A percentile compares a stretch with the other conserved stretches of the same genome.
Conservation (phyloP, 2,888 invertebrate species). For the Drosophila dives region DNA sequence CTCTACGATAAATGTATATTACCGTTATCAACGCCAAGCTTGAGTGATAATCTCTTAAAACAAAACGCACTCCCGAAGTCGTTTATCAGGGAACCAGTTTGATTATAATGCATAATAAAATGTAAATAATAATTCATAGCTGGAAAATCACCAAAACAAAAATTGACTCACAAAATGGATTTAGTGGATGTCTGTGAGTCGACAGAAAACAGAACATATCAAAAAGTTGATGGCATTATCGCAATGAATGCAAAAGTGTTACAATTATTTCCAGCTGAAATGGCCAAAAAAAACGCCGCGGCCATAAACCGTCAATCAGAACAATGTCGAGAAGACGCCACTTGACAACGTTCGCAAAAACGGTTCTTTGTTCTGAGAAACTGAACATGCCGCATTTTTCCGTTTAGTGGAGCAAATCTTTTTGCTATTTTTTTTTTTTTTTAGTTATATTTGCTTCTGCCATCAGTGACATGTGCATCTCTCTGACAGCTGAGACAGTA, state of each 20-base stretch:
- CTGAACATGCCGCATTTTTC: slow-evolving; percentile 51
- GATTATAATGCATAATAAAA: slow-evolving; percentile 63
- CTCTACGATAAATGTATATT: slow-evolving; percentile 33
- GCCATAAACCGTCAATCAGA: slow-evolving; percentile 33
- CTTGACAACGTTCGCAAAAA: slow-evolving; percentile 19
- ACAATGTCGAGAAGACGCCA: slow-evolving; percentile 12
- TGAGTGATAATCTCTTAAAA: slow-evolving; percentile 53
- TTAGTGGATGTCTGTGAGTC: slow-evolving; percentile 50
- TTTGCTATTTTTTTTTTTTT: slow-evolving; percentile 2
- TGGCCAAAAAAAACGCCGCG: slow-evolving; percentile 34
- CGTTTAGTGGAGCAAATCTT: slow-evolving; percentile 32
- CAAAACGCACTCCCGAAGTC: slow-evolving; percentile 70
- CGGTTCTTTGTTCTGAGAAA: slow-evolving; percentile 4
- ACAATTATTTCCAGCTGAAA: slow-evolving; percentile 59
- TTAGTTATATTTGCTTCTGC: slow-evolving; percentile 5
- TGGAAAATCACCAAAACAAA: slow-evolving; percentile 62
- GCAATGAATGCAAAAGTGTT: slow-evolving; percentile 46
- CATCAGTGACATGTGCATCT: slow-evolving; percentile 24
- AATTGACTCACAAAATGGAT: slow-evolving; percentile 5
- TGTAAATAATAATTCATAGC: slow-evolving; percentile 47
- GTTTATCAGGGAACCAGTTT: slow-evolving; percentile 54
- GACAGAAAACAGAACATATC: slow-evolving; percentile 36
- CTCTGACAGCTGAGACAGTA: slow-evolving; percentile 24
- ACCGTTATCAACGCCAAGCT: slow-evolving; percentile 34
- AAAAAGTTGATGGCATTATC: slow-evolving; percentile 26